Conservation (phyloP, 2,113 vertebrate species). For the Scolopax mira region DNA sequence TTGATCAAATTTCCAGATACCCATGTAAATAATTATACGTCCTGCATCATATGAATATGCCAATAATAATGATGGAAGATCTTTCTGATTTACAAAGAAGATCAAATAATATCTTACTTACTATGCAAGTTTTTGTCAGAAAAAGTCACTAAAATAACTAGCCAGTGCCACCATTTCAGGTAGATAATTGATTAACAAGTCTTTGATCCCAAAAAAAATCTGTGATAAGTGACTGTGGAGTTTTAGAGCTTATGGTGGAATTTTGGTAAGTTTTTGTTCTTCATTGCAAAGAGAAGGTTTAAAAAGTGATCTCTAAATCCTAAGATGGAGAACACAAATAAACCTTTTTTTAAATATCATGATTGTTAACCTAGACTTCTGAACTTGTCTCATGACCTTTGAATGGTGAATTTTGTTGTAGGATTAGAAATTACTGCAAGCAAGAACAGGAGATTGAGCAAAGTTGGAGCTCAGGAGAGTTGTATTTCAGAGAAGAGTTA, state of each 20-base stretch:
- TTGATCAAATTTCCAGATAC: neutral
- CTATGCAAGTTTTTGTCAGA: neutral
- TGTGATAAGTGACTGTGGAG: neutral
- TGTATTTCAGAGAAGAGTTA: neutral
- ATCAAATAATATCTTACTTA: neutral
- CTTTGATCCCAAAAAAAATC: neutral
- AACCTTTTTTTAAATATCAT: neutral
- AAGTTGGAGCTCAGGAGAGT: neutral
- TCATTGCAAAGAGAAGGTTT: neutral
- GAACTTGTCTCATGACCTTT: neutral
- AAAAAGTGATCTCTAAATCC: neutral
- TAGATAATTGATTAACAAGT: neutral
- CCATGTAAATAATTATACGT: neutral
- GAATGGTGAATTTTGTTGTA: neutral
- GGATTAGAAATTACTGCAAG: neutral
- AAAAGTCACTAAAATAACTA: neutral
- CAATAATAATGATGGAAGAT: neutral
- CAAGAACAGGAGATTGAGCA: neutral
- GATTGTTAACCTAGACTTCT: neutral
- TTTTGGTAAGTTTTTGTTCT: neutral
- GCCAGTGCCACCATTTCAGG: neutral
- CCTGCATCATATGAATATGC: neutral
- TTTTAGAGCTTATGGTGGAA: neutral
- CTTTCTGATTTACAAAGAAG: neutral
- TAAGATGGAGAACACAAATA: neutral